phyloP scores from a whole-genome alignment of 1,140 invertebrate species.

The Orchesella cincta region DNA sequence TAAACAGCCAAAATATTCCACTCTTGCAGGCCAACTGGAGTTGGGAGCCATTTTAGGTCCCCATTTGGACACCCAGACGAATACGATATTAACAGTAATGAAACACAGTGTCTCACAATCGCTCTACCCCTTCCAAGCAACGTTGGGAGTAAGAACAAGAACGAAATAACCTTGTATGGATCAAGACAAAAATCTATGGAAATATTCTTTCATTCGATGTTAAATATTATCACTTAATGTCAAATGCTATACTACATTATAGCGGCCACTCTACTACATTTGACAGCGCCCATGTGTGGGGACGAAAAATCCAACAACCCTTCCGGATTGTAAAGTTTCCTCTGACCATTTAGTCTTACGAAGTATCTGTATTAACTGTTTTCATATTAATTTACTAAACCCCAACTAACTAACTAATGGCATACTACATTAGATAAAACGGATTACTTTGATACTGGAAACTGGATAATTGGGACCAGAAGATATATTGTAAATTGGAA shows the following conservation, averaged over 20 bases:
- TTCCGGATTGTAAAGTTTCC: not conserved
- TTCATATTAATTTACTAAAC: no score
- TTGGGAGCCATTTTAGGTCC: not conserved
- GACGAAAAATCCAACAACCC: no score
- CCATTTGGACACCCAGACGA: no score
- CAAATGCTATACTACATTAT: no score
- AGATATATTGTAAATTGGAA: slow-evolving; percentile 21
- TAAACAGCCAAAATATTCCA: no score
- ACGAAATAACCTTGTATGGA: no score
- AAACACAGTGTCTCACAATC: not conserved
- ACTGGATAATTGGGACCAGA: not conserved
- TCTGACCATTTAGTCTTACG: not conserved
- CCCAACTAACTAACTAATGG: not conserved
- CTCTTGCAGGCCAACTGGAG: not conserved
- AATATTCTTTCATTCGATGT: no score
- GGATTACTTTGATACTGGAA: not conserved
- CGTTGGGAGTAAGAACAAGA: no score
- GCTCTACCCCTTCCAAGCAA: not conserved
- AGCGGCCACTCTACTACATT: not conserved
- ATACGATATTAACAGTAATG: not conserved
- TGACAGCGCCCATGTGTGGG: not conserved
- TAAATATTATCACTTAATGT: no score
- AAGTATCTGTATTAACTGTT: no score
- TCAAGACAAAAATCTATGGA: no score
- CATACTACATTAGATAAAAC: no score